Evolutionary conservation across 2,113 vertebrate genomes (phyloP).

Genomic region (Tursiops truncatus): DNA sequence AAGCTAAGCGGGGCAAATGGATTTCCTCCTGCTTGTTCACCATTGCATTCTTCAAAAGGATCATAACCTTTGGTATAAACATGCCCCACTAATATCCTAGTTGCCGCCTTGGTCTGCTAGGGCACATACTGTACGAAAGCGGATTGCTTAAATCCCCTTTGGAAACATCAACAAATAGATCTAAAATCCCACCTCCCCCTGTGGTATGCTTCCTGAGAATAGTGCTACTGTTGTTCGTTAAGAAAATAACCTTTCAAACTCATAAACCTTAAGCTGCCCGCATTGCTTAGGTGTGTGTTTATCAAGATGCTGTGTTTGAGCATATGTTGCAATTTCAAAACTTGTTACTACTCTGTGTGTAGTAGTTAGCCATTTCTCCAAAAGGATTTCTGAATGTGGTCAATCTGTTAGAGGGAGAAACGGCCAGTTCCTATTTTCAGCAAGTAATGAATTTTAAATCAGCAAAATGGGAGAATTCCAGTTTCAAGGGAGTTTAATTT

Average conservation of each 20-base stretch:
- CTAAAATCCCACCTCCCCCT: constrained; percentile 44
- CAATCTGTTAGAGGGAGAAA: not conserved
- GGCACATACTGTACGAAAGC: constrained; percentile 35
- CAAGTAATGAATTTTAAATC: not conserved
- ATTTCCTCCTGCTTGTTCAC: not conserved
- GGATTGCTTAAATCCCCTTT: constrained; percentile 61
- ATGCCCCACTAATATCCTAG: constrained; percentile 15
- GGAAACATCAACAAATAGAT: constrained; percentile 42
- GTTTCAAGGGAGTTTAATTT: not conserved
- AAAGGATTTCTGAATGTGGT: constrained; percentile 9
- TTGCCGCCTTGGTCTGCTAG: constrained; percentile 48
- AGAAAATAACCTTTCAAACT: constrained; percentile 36
- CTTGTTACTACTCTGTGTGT: not conserved
- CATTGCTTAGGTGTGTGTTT: not conserved
- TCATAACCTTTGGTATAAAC: constrained; percentile 32
- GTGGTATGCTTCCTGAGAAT: constrained; percentile 55
- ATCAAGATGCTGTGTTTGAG: not conserved
- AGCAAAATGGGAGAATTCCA: not conserved
- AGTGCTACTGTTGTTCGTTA: constrained; percentile 51
- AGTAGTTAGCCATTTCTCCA: not conserved
- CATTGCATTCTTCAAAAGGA: not conserved
- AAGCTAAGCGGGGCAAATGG: not conserved
- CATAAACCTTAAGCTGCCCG: not conserved
- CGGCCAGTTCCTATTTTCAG: not conserved
- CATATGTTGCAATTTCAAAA: not conserved